A percentile compares a stretch with the other conserved stretches of the same genome.
Evolutionary conservation across 2,888 invertebrate species (phyloP).

Genomic region (Apocheima hispidaria): DNA sequence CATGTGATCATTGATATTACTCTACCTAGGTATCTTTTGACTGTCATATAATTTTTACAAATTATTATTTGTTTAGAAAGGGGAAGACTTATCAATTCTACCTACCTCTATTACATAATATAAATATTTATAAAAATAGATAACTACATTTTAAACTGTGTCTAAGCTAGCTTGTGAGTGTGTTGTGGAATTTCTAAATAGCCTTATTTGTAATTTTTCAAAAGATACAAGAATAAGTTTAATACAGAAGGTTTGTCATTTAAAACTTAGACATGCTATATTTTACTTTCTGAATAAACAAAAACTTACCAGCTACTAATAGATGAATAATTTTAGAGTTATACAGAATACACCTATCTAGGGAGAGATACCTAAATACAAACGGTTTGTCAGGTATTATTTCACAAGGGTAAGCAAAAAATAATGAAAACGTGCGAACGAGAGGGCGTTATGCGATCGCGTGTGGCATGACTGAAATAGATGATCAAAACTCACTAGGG

Average conservation of each 20-base stretch:
- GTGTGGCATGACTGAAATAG: conserved; percentile 77
- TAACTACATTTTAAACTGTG: too few species aligned
- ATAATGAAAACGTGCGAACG: conserved; percentile 81
- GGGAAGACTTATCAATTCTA: too few species aligned
- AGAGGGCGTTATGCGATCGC: conserved; percentile 74
- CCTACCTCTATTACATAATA: too few species aligned
- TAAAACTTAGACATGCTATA: conserved; percentile 60
- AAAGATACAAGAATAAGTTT: too few species aligned
- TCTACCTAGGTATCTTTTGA: too few species aligned
- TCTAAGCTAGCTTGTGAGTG: background rate
- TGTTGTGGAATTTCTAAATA: background rate
- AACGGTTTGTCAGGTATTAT: conserved; percentile 78
- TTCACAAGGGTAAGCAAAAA: conserved; percentile 82
- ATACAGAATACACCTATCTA: conserved; percentile 58
- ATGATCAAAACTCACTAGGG: conserved; percentile 74
- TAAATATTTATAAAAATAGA: too few species aligned
- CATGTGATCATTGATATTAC: too few species aligned
- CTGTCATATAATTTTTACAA: too few species aligned
- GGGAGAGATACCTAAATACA: conserved; percentile 75
- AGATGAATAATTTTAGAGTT: conserved; percentile 48
- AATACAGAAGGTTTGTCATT: too few species aligned
- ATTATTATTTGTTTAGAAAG: too few species aligned
- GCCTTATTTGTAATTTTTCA: too few species aligned
- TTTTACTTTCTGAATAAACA: conserved; percentile 49
- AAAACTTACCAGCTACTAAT: conserved; percentile 67